Evolutionary conservation across 2,113 vertebrate species (phyloP), one percentile per base, ranked within the genome.

Genomic region (Dasypus novemcinctus): DNA sequence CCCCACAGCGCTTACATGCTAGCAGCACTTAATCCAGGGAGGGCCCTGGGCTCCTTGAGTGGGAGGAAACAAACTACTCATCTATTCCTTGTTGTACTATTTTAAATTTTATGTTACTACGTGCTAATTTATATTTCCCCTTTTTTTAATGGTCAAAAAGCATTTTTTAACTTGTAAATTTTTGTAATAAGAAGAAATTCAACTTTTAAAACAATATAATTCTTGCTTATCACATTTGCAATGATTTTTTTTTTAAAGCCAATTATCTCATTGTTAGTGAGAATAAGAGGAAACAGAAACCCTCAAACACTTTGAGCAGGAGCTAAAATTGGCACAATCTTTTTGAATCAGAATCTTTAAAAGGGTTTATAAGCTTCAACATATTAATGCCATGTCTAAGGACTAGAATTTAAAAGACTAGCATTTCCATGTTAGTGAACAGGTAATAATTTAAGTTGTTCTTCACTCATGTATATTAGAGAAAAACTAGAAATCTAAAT

Each of bases 321-420:
- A 68, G 66, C 33, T 68, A 18, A 68, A 66, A 68, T 83, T 90
- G 33, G 36, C 63, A 87, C 85, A 92, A 41, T 27, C n/a, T 92
- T 87, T 92, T 82, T 69, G 66, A 59, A 38, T 89, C n/a, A 69
- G 78, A 85, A 59, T 88, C 41, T 79, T 49, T 91, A 17, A 80
- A 93, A 88, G 90, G 8, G 6, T 66, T 1, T 43, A 66, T 52
- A 63, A 87, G 72, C 10, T 92, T 78, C 57, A 74, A 27, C 21
- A 63, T 79, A 64, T 9, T 33, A 83, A 83, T 74, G 78, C n/a
- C 17, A 13, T 52, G 11, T 29, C 25, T 82, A 68, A 93, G 41
- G 41, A 57, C 29, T 79, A 15, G 8, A 90, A 90, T 68, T 94
- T 85, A 86, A 78, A 86, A 86, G 61, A 46, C 59, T 33, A 31